phyloP scores from a whole-genome alignment of 2,113 vertebrate species.

The Todiramphus saurophagus region DNA sequence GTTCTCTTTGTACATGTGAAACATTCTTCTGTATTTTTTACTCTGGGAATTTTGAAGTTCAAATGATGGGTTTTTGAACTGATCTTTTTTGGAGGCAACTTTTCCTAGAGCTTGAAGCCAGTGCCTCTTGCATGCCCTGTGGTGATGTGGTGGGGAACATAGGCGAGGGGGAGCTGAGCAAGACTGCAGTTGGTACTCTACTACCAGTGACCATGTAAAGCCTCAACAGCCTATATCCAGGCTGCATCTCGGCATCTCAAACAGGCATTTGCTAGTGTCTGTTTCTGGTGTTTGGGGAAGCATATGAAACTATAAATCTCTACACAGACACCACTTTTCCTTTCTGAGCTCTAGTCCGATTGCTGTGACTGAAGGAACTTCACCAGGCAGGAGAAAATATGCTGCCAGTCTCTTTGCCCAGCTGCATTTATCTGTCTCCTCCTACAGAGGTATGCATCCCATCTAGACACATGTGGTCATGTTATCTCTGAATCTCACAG shows the following conservation, averaged over 20 bases:
- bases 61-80: background rate
- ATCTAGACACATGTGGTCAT: rapidly evolving
- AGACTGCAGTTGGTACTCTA: background rate
- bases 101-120: background rate
- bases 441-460: background rate
- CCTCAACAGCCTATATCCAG: background rate
- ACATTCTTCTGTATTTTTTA: background rate
- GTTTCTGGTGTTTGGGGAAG: background rate
- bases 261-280: background rate
- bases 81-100: background rate
- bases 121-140: background rate
- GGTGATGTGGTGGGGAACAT: background rate
- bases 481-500: background rate
- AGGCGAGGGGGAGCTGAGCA: background rate
- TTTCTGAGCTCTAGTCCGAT: background rate
- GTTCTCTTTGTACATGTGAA: background rate
- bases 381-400: background rate
- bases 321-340: background rate
- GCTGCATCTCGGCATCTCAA: background rate
- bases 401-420: background rate
- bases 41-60: background rate
- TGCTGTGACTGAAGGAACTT: background rate
- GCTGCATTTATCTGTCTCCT: background rate
- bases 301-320: background rate
- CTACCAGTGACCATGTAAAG: background rate